Percentiles rank a stretch among this genome's conserved stretches.
These are phyloP conservation scores for Chaetura pelagica DNA, from an alignment of 2,113 vertebrate genomes.

Conservation along the genomic window DNA sequence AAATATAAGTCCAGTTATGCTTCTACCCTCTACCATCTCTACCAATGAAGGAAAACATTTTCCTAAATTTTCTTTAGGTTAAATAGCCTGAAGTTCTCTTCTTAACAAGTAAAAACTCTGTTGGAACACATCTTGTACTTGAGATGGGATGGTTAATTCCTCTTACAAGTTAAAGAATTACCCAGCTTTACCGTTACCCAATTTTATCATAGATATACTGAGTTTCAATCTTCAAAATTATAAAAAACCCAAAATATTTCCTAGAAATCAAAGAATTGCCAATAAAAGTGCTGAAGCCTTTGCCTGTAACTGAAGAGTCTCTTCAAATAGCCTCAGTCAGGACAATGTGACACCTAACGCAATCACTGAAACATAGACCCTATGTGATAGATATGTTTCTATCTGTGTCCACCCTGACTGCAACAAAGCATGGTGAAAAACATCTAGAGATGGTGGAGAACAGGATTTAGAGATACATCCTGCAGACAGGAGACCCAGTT, in stretches of 20 bases:
- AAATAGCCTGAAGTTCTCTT: background rate
- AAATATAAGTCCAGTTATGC: background rate
- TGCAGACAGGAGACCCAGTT: background rate
- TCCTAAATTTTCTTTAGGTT: background rate
- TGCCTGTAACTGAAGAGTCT: background rate
- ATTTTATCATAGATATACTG: background rate
- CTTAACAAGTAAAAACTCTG: background rate
- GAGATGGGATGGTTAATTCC: background rate
- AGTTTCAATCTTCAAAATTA: background rate
- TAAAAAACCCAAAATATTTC: background rate
- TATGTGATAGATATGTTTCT: background rate
- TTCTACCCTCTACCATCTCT: background rate
- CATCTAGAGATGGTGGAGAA: background rate
- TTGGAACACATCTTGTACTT: background rate
- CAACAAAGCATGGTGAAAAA: background rate
- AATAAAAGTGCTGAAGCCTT: background rate
- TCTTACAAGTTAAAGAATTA: background rate
- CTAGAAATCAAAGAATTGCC: background rate
- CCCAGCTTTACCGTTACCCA: background rate
- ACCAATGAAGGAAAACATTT: background rate
- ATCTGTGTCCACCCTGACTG: background rate
- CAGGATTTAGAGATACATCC: background rate
- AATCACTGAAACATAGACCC: background rate
- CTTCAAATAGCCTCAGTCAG: background rate
- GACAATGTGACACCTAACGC: background rate